Conservation (phyloP, 2,888 invertebrate species). For the Bibio marci region DNA sequence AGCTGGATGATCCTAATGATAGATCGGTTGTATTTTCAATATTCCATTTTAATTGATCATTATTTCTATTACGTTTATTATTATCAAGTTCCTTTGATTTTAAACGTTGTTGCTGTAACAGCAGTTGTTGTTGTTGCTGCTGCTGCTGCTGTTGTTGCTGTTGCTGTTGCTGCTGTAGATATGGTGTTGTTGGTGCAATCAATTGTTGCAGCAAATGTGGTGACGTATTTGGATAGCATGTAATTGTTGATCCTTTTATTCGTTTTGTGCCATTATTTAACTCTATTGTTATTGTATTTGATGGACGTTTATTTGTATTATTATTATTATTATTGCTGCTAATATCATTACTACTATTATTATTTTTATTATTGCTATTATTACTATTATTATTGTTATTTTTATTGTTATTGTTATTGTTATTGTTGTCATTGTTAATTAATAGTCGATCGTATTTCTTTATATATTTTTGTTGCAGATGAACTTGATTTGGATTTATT, state of each 20-base stretch:
- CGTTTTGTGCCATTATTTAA: constrained; percentile 2
- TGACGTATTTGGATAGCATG: constrained; percentile 14
- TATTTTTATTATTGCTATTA: not conserved
- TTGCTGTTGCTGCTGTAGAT: constrained; percentile 9
- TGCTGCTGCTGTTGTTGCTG: constrained; percentile 17
- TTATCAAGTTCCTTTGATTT: constrained; percentile 7
- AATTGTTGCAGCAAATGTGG: constrained; percentile 41
- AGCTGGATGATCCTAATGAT: too few species aligned
- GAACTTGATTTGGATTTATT: constrained; percentile 4
- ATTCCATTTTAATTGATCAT: not conserved
- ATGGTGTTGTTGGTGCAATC: constrained; percentile 31
- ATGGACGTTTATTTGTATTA: constrained; percentile 12
- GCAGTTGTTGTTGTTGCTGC: constrained; percentile 20
- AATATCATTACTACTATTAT: not conserved
- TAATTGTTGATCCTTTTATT: not conserved
- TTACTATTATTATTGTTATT: not conserved
- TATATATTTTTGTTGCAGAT: not conserved
- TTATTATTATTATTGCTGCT: constrained; percentile 2
- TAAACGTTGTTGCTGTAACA: constrained; percentile 11
- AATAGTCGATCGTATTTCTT: constrained; percentile 1
- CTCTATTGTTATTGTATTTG: constrained; percentile 10
- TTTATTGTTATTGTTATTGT: not conserved
- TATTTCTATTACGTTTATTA: not conserved
- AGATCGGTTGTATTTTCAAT: not conserved
- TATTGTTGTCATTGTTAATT: constrained; percentile 6